Base-by-base conservation (phyloP, 2,113 vertebrate species). In the Anseranas semipalmata region DNA sequence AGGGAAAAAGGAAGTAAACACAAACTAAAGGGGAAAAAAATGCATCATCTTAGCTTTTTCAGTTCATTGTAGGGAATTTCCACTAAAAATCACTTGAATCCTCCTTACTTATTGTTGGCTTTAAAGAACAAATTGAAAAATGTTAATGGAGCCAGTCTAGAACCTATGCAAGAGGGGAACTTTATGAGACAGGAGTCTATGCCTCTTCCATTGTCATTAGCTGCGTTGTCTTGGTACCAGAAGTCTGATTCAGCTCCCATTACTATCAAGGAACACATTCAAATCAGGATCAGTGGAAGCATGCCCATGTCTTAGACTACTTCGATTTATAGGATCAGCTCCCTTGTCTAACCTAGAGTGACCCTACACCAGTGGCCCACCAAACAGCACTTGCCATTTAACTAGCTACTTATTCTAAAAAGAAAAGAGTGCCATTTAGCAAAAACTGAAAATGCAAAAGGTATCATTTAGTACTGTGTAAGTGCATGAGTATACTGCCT, bases 1-100 rank as follows among this genome's bases (percentile, higher is more conserved):
- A 86, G 91, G 94, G 85, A 93, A 85, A 87, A 91, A 19, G 41
- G 68, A 97, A 96, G 72, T 76, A 97, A 97, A 97, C 76, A 95
- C 83, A 97, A 94, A 65, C 33, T 28, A 92, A 95, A 71, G 77
- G 88, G 35, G 62, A 85, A 25, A 22, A 25, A 22, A 48, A 91
- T 58, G 21, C 35, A 81, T 35, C n/a, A 52, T 76, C 71, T 76
- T 17, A 60, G 30, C 27, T 89, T 95, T 94, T 90, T 81, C 87
- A 86, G 76, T 89, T 91, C 12, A 39, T 72, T 92, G 95, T 79
- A 87, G 55, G 50, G 65, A 79, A 66, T 85, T 95, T 93, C 46
- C 53, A 85, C 58, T 70, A 77, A 93, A 95, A 94, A 86, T 79
- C 35, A 90, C 2, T 25, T 43, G 53, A 95, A 86, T 74, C 46